These are phyloP conservation scores for Athalia cordata DNA, from an alignment of 2,888 invertebrate genomes.

Conservation along the genomic window DNA sequence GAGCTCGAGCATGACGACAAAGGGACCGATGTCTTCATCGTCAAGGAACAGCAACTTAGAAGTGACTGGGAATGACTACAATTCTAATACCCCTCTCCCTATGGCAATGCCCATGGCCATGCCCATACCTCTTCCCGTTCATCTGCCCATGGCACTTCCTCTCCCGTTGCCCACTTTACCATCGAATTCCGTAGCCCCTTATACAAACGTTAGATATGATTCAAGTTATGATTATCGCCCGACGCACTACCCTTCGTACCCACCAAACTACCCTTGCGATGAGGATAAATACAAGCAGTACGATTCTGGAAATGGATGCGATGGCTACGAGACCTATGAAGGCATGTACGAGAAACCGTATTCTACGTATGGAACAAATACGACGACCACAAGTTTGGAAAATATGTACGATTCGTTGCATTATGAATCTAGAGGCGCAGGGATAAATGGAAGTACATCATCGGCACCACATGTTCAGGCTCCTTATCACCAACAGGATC, in stretches of 20 bases:
- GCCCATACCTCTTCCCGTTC: conserved; percentile 50
- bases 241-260: conserved; percentile 71
- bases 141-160: too few relatives aligned
- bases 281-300: conserved; percentile 66
- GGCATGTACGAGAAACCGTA: conserved; percentile 19
- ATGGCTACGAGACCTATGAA: conserved; percentile 17
- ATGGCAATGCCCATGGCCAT: neutral
- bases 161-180: too few relatives aligned
- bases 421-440: conserved; percentile 54
- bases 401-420: conserved; percentile 59
- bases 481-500: neutral
- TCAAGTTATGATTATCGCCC: conserved; percentile 71
- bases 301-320: conserved; percentile 49
- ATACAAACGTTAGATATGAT: conserved; percentile 58
- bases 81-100: conserved; percentile 15
- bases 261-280: conserved; percentile 71
- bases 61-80: neutral
- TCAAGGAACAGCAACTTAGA: conserved; percentile 58
- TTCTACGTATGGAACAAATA: conserved; percentile 43
- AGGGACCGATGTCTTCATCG: neutral
- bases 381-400: conserved; percentile 36
- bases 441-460: neutral
- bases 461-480: conserved; percentile 14
- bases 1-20: neutral
- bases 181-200: neutral